These are phyloP conservation scores for Porites rus DNA, from an alignment of 92 coral and sea anemone genomes.

Conservation along the genomic window DNA sequence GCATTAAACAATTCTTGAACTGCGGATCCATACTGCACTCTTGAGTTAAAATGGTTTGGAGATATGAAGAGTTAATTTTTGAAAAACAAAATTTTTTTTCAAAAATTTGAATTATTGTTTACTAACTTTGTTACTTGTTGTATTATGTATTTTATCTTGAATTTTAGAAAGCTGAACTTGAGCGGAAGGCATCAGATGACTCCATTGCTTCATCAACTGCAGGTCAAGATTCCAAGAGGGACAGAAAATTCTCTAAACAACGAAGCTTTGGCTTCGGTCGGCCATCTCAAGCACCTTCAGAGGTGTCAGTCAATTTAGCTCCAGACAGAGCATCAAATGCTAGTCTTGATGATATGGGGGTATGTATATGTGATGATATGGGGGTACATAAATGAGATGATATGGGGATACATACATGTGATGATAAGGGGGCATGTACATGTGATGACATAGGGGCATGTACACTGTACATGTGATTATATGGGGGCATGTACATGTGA, in stretches of 20 bases:
- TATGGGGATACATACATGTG: too few species aligned
- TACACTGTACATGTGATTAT: too few species aligned
- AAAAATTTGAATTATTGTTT: background rate
- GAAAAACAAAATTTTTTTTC: background rate
- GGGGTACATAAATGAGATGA: too few species aligned
- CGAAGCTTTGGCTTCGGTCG: slow-evolving; percentile 94
- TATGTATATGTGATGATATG: slow-evolving; percentile 34
- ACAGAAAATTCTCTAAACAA: slow-evolving; percentile 79
- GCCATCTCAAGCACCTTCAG: slow-evolving; percentile 90
- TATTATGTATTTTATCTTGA: background rate
- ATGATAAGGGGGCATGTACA: slow-evolving; percentile 67
- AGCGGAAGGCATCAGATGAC: slow-evolving; percentile 91
- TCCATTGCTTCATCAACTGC: slow-evolving; percentile 94
- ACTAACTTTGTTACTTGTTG: background rate
- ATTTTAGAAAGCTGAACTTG: slow-evolving; percentile 63
- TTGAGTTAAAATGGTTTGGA: too few species aligned
- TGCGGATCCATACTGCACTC: too few species aligned
- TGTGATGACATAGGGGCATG: too few species aligned
- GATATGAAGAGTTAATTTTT: background rate
- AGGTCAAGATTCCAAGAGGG: slow-evolving; percentile 83
- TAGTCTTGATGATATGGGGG: slow-evolving; percentile 88
- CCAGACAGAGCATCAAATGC: slow-evolving; percentile 93
- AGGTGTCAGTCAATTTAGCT: slow-evolving; percentile 96
- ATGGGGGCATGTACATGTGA: too few species aligned
- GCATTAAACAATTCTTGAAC: too few species aligned